Base-by-base conservation (phyloP, 92 coral and sea anemone species). In the Phenganax subtilis region DNA sequence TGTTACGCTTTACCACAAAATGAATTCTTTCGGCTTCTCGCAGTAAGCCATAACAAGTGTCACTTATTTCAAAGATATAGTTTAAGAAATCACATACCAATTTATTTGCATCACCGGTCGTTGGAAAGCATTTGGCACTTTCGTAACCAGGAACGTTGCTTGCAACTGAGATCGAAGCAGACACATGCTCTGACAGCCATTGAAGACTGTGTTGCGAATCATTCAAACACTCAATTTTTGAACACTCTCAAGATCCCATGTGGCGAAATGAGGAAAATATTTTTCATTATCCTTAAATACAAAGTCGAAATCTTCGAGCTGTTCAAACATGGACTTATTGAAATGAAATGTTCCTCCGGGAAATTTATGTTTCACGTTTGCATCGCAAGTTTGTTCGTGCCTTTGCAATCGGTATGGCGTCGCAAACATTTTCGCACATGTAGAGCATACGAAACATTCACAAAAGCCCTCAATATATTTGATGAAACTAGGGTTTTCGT, bases 161-260 rank as follows among this genome's bases (percentile, higher is more conserved):
- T 68, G 87, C 79, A 10, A 80, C 80, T n/a, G 85, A 83, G 11
- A 74, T 85, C 52, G 85, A 78, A 14, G 81, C 51, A 2, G 90
- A 85, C 0, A 79, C 64, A 7, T 87, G 90, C 51, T 87, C 75
- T 59, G 84, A 77, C 17, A 54, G 68, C 90, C 90, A 87, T 70
- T 80, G n/a, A 51, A 84, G 72, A 1, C 65, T 59, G 17, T 59
- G 1, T 10, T 14, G 7, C 20, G 65, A 10, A n/a, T 59, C 65
- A 59, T 59, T 59, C 6, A 14, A 71, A 27, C 79, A 75, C 47
- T 65, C 87, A 79, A 87, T 72, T 58, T 87, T 58, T 87, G 87
- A 44, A 72, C 78, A 59, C 65, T 59, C 20, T 59, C 65, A n/a
- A 59, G 20, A 59, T 59, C 65, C 65, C 65, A 59, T 6, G 65